Conservation (phyloP, 2,113 vertebrate species). For the Apeltes quadracus region DNA sequence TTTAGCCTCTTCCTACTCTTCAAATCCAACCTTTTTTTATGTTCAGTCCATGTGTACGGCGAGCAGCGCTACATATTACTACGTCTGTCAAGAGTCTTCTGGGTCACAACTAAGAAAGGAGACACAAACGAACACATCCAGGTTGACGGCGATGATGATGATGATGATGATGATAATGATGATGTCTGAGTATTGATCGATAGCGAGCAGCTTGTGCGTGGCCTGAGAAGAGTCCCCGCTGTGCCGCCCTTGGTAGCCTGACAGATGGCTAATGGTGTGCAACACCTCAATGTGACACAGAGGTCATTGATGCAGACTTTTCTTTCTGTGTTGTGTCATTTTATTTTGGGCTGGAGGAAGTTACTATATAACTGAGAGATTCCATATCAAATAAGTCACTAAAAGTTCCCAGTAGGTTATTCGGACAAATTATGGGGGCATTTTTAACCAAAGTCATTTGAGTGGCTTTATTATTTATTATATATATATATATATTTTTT, state of each 20-base stretch:
- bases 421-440: background rate
- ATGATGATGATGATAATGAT: too few species aligned
- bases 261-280: constrained; percentile 72
- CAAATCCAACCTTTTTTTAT: background rate
- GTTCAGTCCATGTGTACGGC: background rate
- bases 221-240: constrained; percentile 58
- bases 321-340: constrained; percentile 39
- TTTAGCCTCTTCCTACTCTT: background rate
- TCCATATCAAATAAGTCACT: background rate
- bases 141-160: background rate
- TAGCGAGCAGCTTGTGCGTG: constrained; percentile 58
- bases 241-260: constrained; percentile 44
- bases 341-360: constrained; percentile 43
- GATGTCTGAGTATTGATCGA: constrained; percentile 66
- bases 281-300: constrained; percentile 50
- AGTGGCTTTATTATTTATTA: background rate
- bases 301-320: constrained; percentile 54
- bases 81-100: background rate
- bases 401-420: background rate
- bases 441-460: background rate
- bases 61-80: too few species aligned
- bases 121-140: background rate
- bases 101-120: background rate
- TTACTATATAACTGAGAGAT: constrained; percentile 18
- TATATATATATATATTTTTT: too few species aligned